Conservation (phyloP, 1,140 invertebrate species). For the Drosophila setifemur region DNA sequence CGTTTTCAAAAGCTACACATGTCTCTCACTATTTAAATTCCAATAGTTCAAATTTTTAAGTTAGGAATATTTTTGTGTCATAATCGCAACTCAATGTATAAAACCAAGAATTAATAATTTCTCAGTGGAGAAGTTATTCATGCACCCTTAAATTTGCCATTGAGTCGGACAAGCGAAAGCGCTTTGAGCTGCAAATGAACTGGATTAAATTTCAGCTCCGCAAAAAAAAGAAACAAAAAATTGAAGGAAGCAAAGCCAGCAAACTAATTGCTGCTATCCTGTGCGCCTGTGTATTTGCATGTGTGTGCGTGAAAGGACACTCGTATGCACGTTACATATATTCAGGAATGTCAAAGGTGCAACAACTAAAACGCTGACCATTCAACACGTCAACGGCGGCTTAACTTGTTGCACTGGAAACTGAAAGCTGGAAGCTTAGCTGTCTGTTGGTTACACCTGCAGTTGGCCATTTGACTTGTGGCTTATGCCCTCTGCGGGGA, state of each 20-base stretch:
- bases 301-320: conserved; percentile 27
- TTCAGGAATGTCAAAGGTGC: conserved; percentile 50
- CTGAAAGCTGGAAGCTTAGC: conserved; percentile 1
- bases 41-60: too few species aligned
- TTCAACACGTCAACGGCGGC: conserved; percentile 54
- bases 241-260: conserved; percentile 9
- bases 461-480: conserved; percentile 27
- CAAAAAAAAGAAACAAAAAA: conserved; percentile 8
- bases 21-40: too few species aligned
- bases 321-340: not conserved
- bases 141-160: conserved; percentile 14
- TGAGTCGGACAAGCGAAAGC: not conserved
- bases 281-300: too few species aligned
- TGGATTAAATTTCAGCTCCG: conserved; percentile 35
- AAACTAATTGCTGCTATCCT: conserved; percentile 51
- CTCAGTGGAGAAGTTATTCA: not conserved
- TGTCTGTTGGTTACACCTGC: conserved; percentile 8
- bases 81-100: too few species aligned
- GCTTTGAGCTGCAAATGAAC: conserved; percentile 47
- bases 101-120: too few species aligned
- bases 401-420: conserved; percentile 62
- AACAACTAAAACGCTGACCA: conserved; percentile 47
- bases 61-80: too few species aligned
- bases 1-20: too few species aligned
- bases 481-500: not conserved